Evolutionary conservation across 2,797 vertebrate genomes (phyloP), one percentile per base, ranked within the genome.

Genomic region (Ispidina picta): DNA sequence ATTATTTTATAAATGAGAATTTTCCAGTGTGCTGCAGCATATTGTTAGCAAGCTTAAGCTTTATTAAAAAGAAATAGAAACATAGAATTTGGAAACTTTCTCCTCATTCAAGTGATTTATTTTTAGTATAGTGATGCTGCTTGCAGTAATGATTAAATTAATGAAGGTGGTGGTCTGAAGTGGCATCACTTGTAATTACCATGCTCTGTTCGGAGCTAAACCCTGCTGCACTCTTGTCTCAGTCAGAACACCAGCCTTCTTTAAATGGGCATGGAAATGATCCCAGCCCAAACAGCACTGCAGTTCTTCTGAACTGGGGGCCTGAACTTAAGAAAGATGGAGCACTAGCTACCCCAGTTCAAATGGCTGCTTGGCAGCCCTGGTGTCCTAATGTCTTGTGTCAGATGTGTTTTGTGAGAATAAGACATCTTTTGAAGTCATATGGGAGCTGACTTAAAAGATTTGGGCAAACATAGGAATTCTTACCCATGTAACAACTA

Each of bases 41-140:
- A 81, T 74, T 58, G 66, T 90, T 76, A 76, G 76, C 68, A 83
- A 86, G 39, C 58, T 81, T 28, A 8, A 78, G 66, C 70, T 73
- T 88, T 92, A 78, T 76, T 86, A 88, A 70, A 51, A 76, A 82
- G 52, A 79, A 92, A 73, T 21, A 60, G 56, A 88, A 93, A 89
- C 56, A 35, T 2, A 52, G 37, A 60, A 79, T 90, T 68, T 62
- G 18, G 26, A 49, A 51, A 68, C 43, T 82, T 93, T 82, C 31
- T 81, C 8, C 12, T 3, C 3, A 3, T 88, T 89, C 14, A 64
- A 64, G 60, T 31, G 44, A 22, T 65, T 87, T 83, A 39, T 86
- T 91, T 95, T 93, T 39, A 69, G 80, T 14, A 39, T 48, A 15
- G 9, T 62, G 58, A 25, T 86, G 35, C 29, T 88, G 55, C 33